These are phyloP conservation scores for Abscondita cerata DNA, from an alignment of 2,888 invertebrate species.

Conservation along the genomic window DNA sequence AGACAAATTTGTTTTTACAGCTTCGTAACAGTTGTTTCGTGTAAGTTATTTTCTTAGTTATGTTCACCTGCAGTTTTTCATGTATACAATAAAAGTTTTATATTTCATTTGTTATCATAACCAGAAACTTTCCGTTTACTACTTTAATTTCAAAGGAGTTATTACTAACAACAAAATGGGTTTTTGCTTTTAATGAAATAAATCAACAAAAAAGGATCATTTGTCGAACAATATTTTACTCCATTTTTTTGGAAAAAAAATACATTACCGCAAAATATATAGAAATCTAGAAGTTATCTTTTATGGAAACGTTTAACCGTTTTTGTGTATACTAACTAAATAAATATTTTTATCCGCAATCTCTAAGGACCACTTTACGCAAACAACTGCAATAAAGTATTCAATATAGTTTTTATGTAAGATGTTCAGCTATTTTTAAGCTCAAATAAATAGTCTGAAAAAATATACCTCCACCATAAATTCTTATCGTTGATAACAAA, in stretches of 20 bases:
- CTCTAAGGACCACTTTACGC: slow-evolving; percentile 3
- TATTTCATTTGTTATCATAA: too few relatives aligned
- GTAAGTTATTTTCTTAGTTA: neutral
- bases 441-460: slow-evolving; percentile 39
- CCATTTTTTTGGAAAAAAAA: too few relatives aligned
- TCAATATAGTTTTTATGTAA: slow-evolving; percentile 19
- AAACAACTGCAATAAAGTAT: slow-evolving; percentile 24
- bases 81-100: neutral
- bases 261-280: too few relatives aligned
- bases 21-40: neutral
- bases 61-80: neutral
- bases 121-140: too few relatives aligned
- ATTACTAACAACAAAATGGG: too few relatives aligned
- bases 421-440: slow-evolving; percentile 4
- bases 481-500: slow-evolving; percentile 42
- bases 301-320: too few relatives aligned
- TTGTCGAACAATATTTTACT: too few relatives aligned
- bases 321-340: too few relatives aligned
- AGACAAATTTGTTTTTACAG: neutral
- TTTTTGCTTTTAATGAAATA: too few relatives aligned
- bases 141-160: too few relatives aligned
- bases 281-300: too few relatives aligned
- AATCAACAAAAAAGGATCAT: too few relatives aligned
- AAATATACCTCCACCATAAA: slow-evolving; percentile 40
- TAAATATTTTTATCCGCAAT: neutral